Conservation (phyloP, 2,888 invertebrate genomes). For the Euplexia lucipara region DNA sequence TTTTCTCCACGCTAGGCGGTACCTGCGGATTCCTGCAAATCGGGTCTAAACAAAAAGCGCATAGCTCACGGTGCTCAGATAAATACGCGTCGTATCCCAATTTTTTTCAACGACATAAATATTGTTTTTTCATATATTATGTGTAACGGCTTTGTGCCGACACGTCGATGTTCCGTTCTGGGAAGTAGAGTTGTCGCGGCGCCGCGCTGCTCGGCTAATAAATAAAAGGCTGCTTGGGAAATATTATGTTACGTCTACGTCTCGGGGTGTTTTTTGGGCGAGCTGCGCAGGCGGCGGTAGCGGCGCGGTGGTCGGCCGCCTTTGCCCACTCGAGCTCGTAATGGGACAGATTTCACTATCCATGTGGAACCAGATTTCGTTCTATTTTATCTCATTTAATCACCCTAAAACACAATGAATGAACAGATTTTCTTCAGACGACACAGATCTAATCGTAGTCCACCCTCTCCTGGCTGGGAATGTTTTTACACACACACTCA, state of each 20-base stretch:
- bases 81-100: conserved; percentile 85
- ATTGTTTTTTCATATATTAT: conserved; percentile 87
- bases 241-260: conserved; percentile 90
- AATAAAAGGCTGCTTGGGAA: conserved; percentile 90
- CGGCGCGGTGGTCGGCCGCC: conserved; percentile 76
- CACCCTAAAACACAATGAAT: conserved; percentile 56
- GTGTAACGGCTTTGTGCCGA: conserved; percentile 88
- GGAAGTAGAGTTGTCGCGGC: conserved; percentile 89
- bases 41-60: conserved; percentile 85
- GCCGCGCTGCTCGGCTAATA: conserved; percentile 84
- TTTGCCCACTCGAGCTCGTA: conserved; percentile 81
- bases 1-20: conserved; percentile 79
- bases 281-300: conserved; percentile 78
- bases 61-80: conserved; percentile 85
- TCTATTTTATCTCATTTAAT: conserved; percentile 56
- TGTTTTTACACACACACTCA: conserved; percentile 31
- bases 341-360: conserved; percentile 78
- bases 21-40: conserved; percentile 88
- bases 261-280: conserved; percentile 84
- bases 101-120: conserved; percentile 90
- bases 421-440: conserved; percentile 42
- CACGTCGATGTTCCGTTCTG: conserved; percentile 85
- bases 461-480: conserved; percentile 13
- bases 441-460: conserved; percentile 3
- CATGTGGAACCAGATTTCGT: conserved; percentile 71